These are phyloP conservation scores for Xanthia icteritia DNA, from an alignment of 2,888 invertebrate genomes.

Conservation along the genomic window DNA sequence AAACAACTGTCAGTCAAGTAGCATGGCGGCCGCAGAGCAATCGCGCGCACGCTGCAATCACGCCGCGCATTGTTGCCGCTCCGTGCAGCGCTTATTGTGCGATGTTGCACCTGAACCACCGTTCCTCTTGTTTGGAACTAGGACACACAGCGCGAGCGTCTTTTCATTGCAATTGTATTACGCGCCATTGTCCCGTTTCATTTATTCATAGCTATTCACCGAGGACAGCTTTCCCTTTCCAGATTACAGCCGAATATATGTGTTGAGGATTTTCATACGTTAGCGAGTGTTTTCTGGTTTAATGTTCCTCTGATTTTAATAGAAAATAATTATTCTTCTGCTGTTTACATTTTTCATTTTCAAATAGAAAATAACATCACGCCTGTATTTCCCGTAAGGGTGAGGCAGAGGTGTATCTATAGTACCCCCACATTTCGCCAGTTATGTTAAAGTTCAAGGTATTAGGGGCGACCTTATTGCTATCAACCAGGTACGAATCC, in stretches of 20 bases:
- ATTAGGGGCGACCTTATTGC: background rate
- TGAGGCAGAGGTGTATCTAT: too few species aligned
- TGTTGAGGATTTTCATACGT: constrained; percentile 31
- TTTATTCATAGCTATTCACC: constrained; percentile 80
- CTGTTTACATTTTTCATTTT: background rate
- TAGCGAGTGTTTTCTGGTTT: constrained; percentile 38
- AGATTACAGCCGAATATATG: constrained; percentile 71
- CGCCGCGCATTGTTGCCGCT: constrained; percentile 77
- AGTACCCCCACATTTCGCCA: too few species aligned
- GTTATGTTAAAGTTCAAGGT: background rate
- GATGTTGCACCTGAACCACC: constrained; percentile 81
- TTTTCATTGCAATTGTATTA: constrained; percentile 89
- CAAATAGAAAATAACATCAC: too few species aligned
- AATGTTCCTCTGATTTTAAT: constrained; percentile 10
- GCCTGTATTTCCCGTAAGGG: background rate
- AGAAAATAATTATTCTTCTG: background rate
- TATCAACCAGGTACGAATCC: background rate
- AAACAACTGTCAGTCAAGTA: constrained; percentile 71
- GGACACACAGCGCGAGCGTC: constrained; percentile 84
- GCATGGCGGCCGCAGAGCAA: constrained; percentile 68
- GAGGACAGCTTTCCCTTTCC: constrained; percentile 81
- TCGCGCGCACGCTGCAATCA: constrained; percentile 70
- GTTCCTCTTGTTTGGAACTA: constrained; percentile 86
- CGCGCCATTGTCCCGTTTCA: constrained; percentile 85
- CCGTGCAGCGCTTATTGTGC: constrained; percentile 77